Evolutionary conservation across 1,140 invertebrate genomes (phyloP).

Genomic region (Cotesia vestalis): DNA sequence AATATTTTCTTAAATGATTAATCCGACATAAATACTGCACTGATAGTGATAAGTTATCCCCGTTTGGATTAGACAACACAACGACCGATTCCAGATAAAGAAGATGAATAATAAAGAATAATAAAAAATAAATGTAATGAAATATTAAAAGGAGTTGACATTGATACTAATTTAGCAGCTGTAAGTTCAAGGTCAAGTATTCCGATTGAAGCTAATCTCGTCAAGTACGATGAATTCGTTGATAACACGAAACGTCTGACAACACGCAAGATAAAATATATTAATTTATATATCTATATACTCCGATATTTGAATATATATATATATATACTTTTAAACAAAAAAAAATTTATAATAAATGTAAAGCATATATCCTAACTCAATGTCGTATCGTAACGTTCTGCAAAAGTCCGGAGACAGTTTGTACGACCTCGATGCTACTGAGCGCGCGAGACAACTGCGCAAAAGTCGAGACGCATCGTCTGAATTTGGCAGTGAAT

Average conservation of each 20-base stretch:
- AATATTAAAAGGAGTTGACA: not conserved
- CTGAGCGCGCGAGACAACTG: slow-evolving; percentile 13
- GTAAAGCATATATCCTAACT: not conserved
- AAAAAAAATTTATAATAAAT: not conserved
- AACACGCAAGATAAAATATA: too few relatives aligned
- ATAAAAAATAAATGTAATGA: too few relatives aligned
- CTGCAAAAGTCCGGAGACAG: not conserved
- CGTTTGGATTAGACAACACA: too few relatives aligned
- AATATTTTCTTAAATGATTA: too few relatives aligned
- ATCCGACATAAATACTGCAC: too few relatives aligned
- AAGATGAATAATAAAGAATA: too few relatives aligned
- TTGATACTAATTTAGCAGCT: slow-evolving; percentile 11
- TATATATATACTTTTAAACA: not conserved
- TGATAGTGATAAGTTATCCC: too few relatives aligned
- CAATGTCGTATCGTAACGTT: not conserved
- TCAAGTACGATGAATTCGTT: too few relatives aligned
- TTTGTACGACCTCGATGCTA: slow-evolving; percentile 18
- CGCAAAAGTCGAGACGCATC: slow-evolving; percentile 22
- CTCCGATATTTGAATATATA: not conserved
- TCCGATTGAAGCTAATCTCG: slow-evolving; percentile 1
- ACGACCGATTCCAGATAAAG: too few relatives aligned
- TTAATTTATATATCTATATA: not conserved
- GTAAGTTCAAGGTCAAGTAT: slow-evolving; percentile 15
- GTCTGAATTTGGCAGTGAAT: slow-evolving; percentile 21
- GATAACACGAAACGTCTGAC: too few relatives aligned